These are phyloP conservation scores for Ichneumoninae sp. DNA, from an alignment of 2,888 invertebrate genomes.

Conservation along the genomic window DNA sequence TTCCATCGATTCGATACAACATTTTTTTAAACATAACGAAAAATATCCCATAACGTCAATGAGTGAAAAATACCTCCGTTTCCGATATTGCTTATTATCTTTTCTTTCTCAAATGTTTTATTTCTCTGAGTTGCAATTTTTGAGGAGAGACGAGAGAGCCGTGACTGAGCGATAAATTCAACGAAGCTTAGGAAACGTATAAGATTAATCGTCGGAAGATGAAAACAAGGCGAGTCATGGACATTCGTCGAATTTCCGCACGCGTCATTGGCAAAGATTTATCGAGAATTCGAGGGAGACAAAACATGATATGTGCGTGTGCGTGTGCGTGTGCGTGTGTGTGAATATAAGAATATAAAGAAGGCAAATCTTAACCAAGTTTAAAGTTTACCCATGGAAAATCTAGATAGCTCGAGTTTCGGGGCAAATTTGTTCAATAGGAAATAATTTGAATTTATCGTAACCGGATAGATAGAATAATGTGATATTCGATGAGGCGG, in stretches of 20 bases:
- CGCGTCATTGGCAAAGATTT: slow-evolving; percentile 67
- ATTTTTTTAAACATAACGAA: slow-evolving; percentile 26
- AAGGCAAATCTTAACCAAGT: slow-evolving; percentile 19
- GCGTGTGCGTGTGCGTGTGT: too few species aligned
- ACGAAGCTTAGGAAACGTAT: slow-evolving; percentile 43
- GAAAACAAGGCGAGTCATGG: slow-evolving; percentile 64
- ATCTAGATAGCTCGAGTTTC: slow-evolving; percentile 3
- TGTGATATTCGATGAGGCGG: slow-evolving; percentile 51
- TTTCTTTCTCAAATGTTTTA: slow-evolving; percentile 19
- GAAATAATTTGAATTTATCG: slow-evolving; percentile 71
- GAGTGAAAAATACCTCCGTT: slow-evolving; percentile 38
- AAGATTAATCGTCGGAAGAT: slow-evolving; percentile 63
- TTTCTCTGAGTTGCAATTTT: slow-evolving; percentile 17
- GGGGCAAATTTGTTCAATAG: slow-evolving; percentile 54
- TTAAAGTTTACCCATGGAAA: slow-evolving; percentile 10
- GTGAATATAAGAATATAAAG: background rate
- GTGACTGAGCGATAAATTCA: slow-evolving; percentile 63
- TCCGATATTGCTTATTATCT: slow-evolving; percentile 51
- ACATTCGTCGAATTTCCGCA: slow-evolving; percentile 65
- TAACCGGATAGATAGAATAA: slow-evolving; percentile 48
- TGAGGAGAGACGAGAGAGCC: slow-evolving; percentile 55
- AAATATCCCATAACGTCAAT: slow-evolving; percentile 47
- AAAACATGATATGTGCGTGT: background rate
- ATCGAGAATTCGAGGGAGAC: slow-evolving; percentile 50
- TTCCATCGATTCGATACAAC: background rate